Conservation (phyloP, 2,113 vertebrate genomes). For the Pica pica region DNA sequence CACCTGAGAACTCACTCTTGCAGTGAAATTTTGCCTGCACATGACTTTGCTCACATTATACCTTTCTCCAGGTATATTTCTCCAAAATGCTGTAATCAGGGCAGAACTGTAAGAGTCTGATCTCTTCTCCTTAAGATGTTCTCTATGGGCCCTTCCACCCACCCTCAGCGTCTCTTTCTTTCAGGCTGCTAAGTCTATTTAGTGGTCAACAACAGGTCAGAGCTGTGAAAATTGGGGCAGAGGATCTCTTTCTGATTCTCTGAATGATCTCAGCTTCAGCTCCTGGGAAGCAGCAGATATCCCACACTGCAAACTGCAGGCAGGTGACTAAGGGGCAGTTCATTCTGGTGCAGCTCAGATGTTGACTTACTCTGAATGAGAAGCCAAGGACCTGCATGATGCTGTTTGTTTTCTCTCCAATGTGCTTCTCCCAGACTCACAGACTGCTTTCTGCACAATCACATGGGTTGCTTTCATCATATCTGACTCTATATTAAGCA, state of each 20-base stretch:
- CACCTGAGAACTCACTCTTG: background rate
- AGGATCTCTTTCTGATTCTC: background rate
- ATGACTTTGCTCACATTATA: background rate
- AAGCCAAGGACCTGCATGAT: background rate
- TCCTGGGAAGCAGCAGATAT: background rate
- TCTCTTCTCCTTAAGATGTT: background rate
- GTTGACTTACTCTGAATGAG: background rate
- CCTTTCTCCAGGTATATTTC: background rate
- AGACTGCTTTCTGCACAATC: background rate
- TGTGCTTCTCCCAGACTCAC: background rate
- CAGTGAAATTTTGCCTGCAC: background rate
- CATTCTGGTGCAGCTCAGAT: background rate
- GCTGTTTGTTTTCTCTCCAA: background rate
- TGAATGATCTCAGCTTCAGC: background rate
- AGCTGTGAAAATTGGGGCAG: background rate
- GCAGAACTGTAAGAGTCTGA: background rate
- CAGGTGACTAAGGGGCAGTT: background rate
- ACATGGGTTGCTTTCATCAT: background rate
- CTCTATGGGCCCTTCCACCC: background rate
- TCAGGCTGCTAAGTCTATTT: background rate
- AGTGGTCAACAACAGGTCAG: background rate
- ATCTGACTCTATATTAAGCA: background rate
- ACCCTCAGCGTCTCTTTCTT: background rate
- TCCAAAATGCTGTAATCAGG: background rate
- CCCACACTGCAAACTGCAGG: background rate